These are phyloP conservation scores for Baronia brevicornis DNA, from an alignment of 2,888 invertebrate species.

Conservation along the genomic window DNA sequence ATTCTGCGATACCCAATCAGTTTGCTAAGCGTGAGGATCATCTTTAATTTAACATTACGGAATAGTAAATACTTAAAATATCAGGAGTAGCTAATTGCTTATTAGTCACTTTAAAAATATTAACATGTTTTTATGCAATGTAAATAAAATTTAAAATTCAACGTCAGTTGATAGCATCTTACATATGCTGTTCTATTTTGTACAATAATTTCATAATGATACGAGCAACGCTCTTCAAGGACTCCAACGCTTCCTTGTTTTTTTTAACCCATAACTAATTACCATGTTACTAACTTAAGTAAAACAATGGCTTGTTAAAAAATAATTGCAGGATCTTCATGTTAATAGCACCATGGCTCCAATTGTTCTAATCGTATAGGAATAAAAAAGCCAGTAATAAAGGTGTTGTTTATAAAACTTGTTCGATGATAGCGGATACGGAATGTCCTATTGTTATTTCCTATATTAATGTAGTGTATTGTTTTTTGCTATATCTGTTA, in stretches of 20 bases:
- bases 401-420: neutral
- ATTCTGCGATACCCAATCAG: too few relatives aligned
- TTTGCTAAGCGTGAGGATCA: too few relatives aligned
- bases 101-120: neutral
- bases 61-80: too few relatives aligned
- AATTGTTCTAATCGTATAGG: conserved; percentile 13
- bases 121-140: neutral
- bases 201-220: neutral
- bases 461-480: too few relatives aligned
- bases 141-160: neutral
- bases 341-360: conserved; percentile 11
- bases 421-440: conserved; percentile 3
- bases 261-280: conserved; percentile 33
- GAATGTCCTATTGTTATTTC: too few relatives aligned
- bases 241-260: conserved; percentile 37
- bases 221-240: conserved; percentile 12
- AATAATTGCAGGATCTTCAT: conserved; percentile 29
- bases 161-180: neutral
- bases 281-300: conserved; percentile 26
- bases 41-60: too few relatives aligned
- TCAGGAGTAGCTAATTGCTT: too few relatives aligned
- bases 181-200: conserved; percentile 6
- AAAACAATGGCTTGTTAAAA: conserved; percentile 47
- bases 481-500: too few relatives aligned
- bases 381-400: conserved; percentile 7